phyloP scores from a whole-genome alignment of 1,140 invertebrate species.

The Oppia nitens region DNA sequence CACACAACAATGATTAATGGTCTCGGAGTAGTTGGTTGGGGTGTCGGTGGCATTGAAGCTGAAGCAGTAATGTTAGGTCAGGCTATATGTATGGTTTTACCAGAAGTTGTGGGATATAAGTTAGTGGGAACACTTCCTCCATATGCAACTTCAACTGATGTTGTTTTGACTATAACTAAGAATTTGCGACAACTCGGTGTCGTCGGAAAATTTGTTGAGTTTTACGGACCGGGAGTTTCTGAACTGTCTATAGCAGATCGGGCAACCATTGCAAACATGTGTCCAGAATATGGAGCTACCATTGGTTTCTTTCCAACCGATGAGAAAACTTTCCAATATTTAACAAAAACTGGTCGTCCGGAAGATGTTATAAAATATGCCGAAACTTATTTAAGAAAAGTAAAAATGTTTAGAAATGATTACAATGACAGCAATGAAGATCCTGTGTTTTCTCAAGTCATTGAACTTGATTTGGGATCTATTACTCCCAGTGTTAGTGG shows the following conservation, averaged over 20 bases:
- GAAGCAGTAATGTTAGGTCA: slow-evolving; percentile 63
- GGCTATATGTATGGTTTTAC: slow-evolving; percentile 86
- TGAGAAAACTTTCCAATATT: slow-evolving; percentile 59
- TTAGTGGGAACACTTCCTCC: slow-evolving; percentile 59
- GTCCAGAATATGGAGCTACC: slow-evolving; percentile 84
- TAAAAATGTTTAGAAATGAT: slow-evolving; percentile 59
- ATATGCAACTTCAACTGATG: slow-evolving; percentile 86
- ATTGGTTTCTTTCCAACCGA: slow-evolving; percentile 92
- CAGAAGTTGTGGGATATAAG: slow-evolving; percentile 87
- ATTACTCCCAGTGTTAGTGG: slow-evolving; percentile 89
- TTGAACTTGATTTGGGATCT: slow-evolving; percentile 67
- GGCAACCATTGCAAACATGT: slow-evolving; percentile 69
- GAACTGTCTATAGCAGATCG: slow-evolving; percentile 84
- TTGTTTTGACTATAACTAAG: slow-evolving; percentile 95
- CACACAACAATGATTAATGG: slow-evolving; percentile 99
- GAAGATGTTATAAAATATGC: slow-evolving; percentile 64
- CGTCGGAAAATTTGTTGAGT: slow-evolving; percentile 97
- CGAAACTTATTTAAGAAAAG: slow-evolving; percentile 60
- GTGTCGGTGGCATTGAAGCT: slow-evolving; percentile 42
- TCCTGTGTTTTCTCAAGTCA: slow-evolving; percentile 68
- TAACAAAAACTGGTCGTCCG: slow-evolving; percentile 75
- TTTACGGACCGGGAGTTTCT: slow-evolving; percentile 80
- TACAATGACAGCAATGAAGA: slow-evolving; percentile 58
- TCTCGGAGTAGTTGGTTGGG: slow-evolving; percentile 48
- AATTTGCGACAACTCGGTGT: slow-evolving; percentile 82